Evolutionary conservation across 2,888 invertebrate species (phyloP).

Genomic region (Dilophus febrilis): DNA sequence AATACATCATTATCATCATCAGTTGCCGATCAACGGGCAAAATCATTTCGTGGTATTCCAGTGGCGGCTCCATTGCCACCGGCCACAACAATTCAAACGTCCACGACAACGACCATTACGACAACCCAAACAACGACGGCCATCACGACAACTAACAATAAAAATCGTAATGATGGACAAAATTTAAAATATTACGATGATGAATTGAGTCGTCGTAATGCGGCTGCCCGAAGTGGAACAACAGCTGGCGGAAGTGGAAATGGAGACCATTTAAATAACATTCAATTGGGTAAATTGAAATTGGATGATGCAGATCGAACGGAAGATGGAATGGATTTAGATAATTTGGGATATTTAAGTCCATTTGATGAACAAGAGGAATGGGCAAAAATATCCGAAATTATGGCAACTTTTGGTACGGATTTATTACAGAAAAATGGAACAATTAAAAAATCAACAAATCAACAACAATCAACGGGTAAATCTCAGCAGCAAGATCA

Average conservation of each 20-base stretch:
- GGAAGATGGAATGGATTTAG: too few species aligned
- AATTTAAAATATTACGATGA: not conserved
- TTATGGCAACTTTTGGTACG: slow-evolving; percentile 86
- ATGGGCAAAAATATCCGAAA: slow-evolving; percentile 92
- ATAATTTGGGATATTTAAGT: slow-evolving; percentile 46
- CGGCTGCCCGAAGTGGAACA: not conserved
- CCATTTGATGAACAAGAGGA: slow-evolving; percentile 89
- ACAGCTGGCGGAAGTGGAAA: slow-evolving; percentile 28
- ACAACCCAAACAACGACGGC: not conserved
- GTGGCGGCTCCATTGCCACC: not conserved
- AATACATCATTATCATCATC: slow-evolving; percentile 4
- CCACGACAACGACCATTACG: slow-evolving; percentile 3
- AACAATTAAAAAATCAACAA: not conserved
- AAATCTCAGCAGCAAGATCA: not conserved
- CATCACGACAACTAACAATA: too few species aligned
- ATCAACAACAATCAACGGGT: not conserved
- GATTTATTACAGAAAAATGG: slow-evolving; percentile 53
- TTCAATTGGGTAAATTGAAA: slow-evolving; percentile 31
- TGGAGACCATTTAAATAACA: slow-evolving; percentile 30
- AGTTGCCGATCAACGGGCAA: not conserved
- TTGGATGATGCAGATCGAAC: slow-evolving; percentile 29
- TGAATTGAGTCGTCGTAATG: not conserved
- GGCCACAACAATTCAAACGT: slow-evolving; percentile 4
- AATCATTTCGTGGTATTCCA: too few species aligned
- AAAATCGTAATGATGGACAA: not conserved